phyloP scores from a whole-genome alignment of 2,113 vertebrate species.

The Charadrius vociferus region DNA sequence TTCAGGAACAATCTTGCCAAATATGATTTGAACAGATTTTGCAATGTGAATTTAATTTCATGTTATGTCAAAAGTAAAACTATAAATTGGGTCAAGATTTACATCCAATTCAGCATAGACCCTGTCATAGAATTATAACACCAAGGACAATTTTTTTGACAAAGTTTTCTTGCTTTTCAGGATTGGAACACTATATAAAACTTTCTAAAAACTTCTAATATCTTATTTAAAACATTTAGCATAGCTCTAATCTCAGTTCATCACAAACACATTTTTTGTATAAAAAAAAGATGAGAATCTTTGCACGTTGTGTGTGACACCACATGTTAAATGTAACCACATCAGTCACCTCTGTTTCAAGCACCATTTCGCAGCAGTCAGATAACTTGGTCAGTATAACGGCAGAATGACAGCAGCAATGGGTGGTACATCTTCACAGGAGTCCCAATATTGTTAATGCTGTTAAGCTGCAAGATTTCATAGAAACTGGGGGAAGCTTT shows the following conservation, averaged over 20 bases:
- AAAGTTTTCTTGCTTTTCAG: neutral
- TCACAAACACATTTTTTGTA: neutral
- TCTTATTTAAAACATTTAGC: neutral
- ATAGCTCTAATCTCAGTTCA: neutral
- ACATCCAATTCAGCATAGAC: conserved; percentile 11
- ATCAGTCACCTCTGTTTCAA: neutral
- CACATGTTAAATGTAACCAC: neutral
- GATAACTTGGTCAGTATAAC: neutral
- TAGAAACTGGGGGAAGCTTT: neutral
- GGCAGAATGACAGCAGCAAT: neutral
- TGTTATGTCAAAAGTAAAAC: conserved; percentile 3
- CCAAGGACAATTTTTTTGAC: neutral
- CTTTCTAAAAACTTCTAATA: neutral
- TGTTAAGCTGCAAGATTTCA: neutral
- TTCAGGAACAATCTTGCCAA: conserved; percentile 14
- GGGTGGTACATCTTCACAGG: neutral
- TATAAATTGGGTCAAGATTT: conserved; percentile 28
- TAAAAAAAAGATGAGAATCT: neutral
- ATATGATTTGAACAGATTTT: conserved; percentile 33
- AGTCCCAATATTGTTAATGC: neutral
- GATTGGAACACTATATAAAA: neutral
- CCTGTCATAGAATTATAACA: neutral
- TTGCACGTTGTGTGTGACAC: neutral
- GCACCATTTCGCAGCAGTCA: neutral
- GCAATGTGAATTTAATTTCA: neutral